Evolutionary conservation across 2,888 invertebrate species (phyloP), one percentile per base, ranked within the genome.

Genomic region (Acheta domesticus): DNA sequence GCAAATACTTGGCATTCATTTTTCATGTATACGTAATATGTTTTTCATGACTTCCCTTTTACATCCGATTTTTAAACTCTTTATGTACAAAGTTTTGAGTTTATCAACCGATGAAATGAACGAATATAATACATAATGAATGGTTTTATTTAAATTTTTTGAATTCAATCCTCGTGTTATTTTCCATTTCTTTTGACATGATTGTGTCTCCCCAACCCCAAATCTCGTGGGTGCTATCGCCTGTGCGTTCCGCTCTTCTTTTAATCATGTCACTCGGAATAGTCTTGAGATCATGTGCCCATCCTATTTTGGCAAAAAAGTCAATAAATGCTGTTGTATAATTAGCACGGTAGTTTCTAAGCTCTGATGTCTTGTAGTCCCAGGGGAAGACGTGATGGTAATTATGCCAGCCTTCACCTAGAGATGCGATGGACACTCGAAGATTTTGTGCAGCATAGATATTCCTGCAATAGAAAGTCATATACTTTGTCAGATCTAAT

Each of bases 261-360:
- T 90, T 88, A 14, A 94, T 89, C 83, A 93, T 91, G 78, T 92
- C 92, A 12, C 88, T 85, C 0, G 94, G 92, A 0, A 94, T 95
- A 0, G 92, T 93, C 86, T 95, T 96, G 83, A 96, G 86, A 86
- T 96, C 96, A 85, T 96, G 96, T 0, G 95, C 96, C 92, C 93
- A 94, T 20, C 97, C 97, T 82, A 96, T 88, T 86, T 91, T 91
- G 16, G 94, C 93, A 87, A 94, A 94, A 85, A 93, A 90, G 85
- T 96, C 94, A 83, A 96, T 94, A 85, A 95, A 93, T 16, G 89
- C 87, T 0, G 94, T 93, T 0, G 95, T 94, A 83, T 93, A 88
- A 86, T 96, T 96, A 36, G 36, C 36, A 8, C 36, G 1, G 86
- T 91, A 91, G 84, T 91, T 91, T 36, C 94, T 94, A 73, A 93